Evolutionary conservation across 2,888 invertebrate species (phyloP), one percentile per base, ranked within the genome.

Genomic region (Tipula vernalis): DNA sequence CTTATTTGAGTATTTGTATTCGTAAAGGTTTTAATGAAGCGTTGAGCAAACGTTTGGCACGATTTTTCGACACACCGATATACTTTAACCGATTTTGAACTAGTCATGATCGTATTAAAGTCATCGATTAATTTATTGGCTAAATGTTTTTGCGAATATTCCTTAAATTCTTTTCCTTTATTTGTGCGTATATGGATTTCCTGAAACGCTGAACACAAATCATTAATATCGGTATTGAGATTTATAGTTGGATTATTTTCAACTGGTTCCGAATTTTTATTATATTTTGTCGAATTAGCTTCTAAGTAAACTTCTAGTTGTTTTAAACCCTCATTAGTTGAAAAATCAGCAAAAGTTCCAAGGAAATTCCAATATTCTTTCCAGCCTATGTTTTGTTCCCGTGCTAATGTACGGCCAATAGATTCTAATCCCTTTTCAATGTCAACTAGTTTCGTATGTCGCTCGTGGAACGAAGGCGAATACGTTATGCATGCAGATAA

Each of bases 291-390:
- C 13, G 28, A 71, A 71, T 0, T 88, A 86, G 57, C 86, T 57
- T 86, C 93, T 36, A 98, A 92, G 91, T 96, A 96, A 84, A 93
- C 93, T 90, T 99, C 98, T 10, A 99, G 91, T 83, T 94, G 92
- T 0, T 91, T 89, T 8, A 98, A 92, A 0, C 98, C 98, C 87
- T 96, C 95, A 0, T 92, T 90, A 0, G 95, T 94, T 0, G 95
- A 91, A 5, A 99, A 92, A 91, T 99, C 96, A 0, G 96, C 93
- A 91, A 96, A 98, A 1, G 94, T 94, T 88, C 96, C 95, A 13
- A 98, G 92, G 90, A 98, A 98, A 5, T 95, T 95, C 98, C 98
- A 99, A 91, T 97, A 97, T 90, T 99, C 98, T 88, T 94, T 95
- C 98, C 98, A 98, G 10, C 94, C 93, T 0, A 97, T 93, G 87